Percentiles rank a stretch among this genome's conserved stretches.
These are phyloP conservation scores for Melipona quadrifasciata DNA, from an alignment of 1,140 invertebrate genomes.

Conservation along the genomic window DNA sequence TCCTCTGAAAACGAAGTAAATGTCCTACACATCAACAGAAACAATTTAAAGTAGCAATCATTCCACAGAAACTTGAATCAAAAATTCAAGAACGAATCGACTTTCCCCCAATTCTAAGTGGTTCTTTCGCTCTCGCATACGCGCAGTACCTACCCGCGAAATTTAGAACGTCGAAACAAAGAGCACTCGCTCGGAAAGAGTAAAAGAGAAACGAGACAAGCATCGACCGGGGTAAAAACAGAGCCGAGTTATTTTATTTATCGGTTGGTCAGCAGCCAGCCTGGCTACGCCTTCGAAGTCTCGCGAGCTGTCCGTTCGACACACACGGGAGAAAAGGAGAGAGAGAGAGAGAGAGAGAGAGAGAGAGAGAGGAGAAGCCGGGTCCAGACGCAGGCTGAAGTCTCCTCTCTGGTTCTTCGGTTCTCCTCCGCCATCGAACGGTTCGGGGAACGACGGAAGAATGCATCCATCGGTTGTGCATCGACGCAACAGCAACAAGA, in stretches of 20 bases:
- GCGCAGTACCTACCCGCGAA: no score
- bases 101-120: neutral
- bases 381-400: constrained; percentile 32
- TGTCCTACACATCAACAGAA: no score
- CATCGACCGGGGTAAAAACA: constrained; percentile 66
- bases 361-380: neutral
- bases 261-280: constrained; percentile 68
- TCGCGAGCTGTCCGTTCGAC: constrained; percentile 25
- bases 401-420: constrained; percentile 25
- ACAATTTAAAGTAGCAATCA: no score
- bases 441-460: constrained; percentile 54
- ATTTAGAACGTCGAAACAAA: neutral
- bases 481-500: constrained; percentile 38
- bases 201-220: neutral
- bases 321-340: neutral
- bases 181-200: neutral
- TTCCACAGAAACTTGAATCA: no score
- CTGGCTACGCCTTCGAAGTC: constrained; percentile 52
- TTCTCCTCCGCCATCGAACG: constrained; percentile 34
- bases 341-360: constrained; percentile 16
- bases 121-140: no score
- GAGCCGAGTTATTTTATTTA: constrained; percentile 76
- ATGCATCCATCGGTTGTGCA: constrained; percentile 56
- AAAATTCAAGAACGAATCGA: neutral
- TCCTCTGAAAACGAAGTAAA: no score